A percentile compares a stretch with the other conserved stretches of the same genome.
Conservation (phyloP, 2,797 vertebrate genomes). For the Diplodus puntazzo region DNA sequence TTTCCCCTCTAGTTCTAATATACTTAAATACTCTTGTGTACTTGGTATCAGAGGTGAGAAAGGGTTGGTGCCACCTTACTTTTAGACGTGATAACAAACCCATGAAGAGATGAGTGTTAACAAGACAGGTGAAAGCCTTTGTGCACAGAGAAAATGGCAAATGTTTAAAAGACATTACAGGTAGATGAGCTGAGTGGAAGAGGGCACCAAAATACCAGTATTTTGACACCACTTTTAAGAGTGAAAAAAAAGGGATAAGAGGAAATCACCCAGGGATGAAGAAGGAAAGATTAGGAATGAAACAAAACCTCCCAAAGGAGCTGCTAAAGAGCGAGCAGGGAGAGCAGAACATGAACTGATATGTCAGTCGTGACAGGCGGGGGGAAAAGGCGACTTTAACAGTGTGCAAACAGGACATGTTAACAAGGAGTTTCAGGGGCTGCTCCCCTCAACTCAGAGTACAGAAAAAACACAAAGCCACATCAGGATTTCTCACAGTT, state of each 20-base stretch:
- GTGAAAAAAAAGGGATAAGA: not conserved
- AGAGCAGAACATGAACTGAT: slow-evolving; percentile 61
- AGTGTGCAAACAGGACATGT: slow-evolving; percentile 73
- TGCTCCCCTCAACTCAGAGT: slow-evolving; percentile 43
- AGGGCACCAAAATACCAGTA: slow-evolving; percentile 36
- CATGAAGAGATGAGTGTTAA: slow-evolving; percentile 31
- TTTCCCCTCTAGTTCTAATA: not conserved
- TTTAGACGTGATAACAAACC: slow-evolving; percentile 47
- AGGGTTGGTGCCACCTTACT: not conserved
- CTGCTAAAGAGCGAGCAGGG: slow-evolving; percentile 19
- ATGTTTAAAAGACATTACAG: not conserved
- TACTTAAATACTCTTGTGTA: not conserved
- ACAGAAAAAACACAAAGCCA: slow-evolving; percentile 66
- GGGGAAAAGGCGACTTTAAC: slow-evolving; percentile 44
- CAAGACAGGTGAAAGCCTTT: slow-evolving; percentile 2
- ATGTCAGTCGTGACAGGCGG: slow-evolving; percentile 39
- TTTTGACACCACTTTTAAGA: slow-evolving; percentile 10
- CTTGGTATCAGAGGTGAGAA: not conserved
- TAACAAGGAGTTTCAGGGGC: slow-evolving; percentile 73
- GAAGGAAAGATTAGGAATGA: slow-evolving; percentile 48
- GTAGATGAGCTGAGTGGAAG: slow-evolving; percentile 26
- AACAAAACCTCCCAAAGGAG: slow-evolving; percentile 62
- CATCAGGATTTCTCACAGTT: slow-evolving; percentile 58
- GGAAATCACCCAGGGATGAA: slow-evolving; percentile 33
- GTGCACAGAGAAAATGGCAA: no score